Percentiles rank a stretch among this genome's conserved stretches.
Evolutionary conservation across 2,113 vertebrate species (phyloP).

Genomic region (Labeo rohita): DNA sequence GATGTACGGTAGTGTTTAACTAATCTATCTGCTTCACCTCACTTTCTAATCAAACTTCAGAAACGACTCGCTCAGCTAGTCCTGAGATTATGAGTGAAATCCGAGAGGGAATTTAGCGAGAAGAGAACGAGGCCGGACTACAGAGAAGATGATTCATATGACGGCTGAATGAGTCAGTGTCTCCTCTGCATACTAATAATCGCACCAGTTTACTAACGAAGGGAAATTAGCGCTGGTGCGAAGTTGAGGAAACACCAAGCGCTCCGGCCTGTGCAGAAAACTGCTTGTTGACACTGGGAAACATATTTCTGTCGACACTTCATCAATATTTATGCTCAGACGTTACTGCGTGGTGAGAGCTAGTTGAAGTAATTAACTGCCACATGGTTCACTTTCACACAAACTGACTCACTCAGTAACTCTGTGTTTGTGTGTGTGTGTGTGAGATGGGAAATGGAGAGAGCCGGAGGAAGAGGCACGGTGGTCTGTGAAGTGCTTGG

Average conservation of each 20-base stretch:
- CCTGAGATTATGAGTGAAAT: slow-evolving; percentile 5
- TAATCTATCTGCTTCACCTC: background rate
- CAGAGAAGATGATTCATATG: slow-evolving; percentile 17
- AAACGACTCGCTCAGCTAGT: background rate
- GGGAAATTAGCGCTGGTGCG: background rate
- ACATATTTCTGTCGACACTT: slow-evolving; percentile 72
- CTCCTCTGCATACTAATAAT: slow-evolving; percentile 31
- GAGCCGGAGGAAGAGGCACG: background rate
- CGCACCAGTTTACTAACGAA: background rate
- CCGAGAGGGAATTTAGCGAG: background rate
- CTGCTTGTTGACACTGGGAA: slow-evolving; percentile 66
- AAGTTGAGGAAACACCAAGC: slow-evolving; percentile 51
- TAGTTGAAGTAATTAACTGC: slow-evolving; percentile 70
- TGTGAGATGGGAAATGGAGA: background rate
- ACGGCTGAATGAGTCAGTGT: background rate
- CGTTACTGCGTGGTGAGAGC: slow-evolving; percentile 56
- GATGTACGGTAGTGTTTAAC: background rate
- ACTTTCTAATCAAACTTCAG: slow-evolving; percentile 5
- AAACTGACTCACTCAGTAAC: background rate
- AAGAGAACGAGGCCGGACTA: background rate
- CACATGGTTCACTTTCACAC: slow-evolving; percentile 43
- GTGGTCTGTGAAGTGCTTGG: slow-evolving; percentile 32
- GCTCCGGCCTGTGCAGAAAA: slow-evolving; percentile 9
- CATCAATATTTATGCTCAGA: slow-evolving; percentile 73
- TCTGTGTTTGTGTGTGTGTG: background rate